Base-by-base conservation (phyloP, 2,888 invertebrate species). In the Sepiola atlantica region DNA sequence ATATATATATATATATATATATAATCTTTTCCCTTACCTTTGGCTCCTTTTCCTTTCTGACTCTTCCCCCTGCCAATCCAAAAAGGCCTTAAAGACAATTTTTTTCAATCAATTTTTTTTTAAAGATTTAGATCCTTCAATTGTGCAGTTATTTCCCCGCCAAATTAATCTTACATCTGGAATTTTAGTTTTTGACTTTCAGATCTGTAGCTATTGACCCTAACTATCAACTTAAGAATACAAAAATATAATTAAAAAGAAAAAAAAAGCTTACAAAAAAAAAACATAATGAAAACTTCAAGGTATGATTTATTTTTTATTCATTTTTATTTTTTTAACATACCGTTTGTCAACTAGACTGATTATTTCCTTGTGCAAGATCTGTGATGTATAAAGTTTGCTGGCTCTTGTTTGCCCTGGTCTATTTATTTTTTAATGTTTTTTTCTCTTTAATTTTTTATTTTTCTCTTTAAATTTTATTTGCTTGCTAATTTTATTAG, bases 141-240 rank as follows among this genome's bases (percentile, higher is more conserved):
- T 14, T 77, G 21, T 18, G 16, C 10, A 77, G n/a, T 32, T 16
- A 32, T 77, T 32, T 32, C n/a, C n/a, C 77, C n/a, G 16, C 77
- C 77, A 77, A 32, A 32, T 77, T 77, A 77, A 77, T 77, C 77
- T 77, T n/a, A 16, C 77, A 32, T 77, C 77, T 77, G 77, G 77
- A 77, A n/a, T 77, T n/a, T 77, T 77, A 77, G 77, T 32, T 77
- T 77, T n/a, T 77, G n/a, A 77, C n/a, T 77, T 77, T 77, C 77
- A 77, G 77, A 77, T 77, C 16, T 77, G n/a, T 77, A 77, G 10
- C n/a, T 77, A n/a, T 77, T 77, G 77, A 32, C 77, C 77, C 77
- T 77, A n/a, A 77, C n/a, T 77, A 77, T n/a, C 77, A 77, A 77
- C 77, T 77, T 77, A 77, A 16, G 77, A 77, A 32, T n/a, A 77